Conservation (phyloP, 2,888 invertebrate genomes). For the Matsumyia berberina region DNA sequence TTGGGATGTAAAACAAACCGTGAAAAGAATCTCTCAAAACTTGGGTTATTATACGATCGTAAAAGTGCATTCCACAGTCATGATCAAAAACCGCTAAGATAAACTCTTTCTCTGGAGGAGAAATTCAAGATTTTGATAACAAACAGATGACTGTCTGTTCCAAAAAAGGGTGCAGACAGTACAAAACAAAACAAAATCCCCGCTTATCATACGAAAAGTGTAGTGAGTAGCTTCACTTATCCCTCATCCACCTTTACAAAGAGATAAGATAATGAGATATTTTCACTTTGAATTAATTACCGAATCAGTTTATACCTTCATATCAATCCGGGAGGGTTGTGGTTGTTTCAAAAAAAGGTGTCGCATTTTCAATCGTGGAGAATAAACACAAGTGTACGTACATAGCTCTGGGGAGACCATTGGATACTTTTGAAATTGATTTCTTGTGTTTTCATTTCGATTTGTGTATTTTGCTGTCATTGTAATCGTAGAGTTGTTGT, state of each 20-base stretch:
- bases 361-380: constrained; percentile 30
- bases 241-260: constrained; percentile 52
- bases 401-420: neutral
- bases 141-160: constrained; percentile 23
- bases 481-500: neutral
- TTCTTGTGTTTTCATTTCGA: neutral
- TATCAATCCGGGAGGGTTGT: constrained; percentile 66
- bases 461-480: neutral
- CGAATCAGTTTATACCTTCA: constrained; percentile 62
- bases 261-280: constrained; percentile 66
- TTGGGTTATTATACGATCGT: neutral
- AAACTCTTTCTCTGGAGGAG: constrained; percentile 15
- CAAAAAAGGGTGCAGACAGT: constrained; percentile 14
- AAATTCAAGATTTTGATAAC: constrained; percentile 38
- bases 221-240: constrained; percentile 36
- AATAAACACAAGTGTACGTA: constrained; percentile 57
- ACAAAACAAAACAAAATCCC: constrained; percentile 47
- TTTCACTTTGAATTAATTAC: constrained; percentile 67
- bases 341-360: constrained; percentile 38
- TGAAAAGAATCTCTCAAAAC: neutral
- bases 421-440: neutral
- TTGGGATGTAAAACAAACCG: neutral
- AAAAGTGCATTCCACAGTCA: constrained; percentile 6
- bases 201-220: constrained; percentile 43
- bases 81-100: constrained; percentile 36